These are phyloP conservation scores for Mus spicilegus DNA, from an alignment of 2,113 vertebrate species.

Conservation along the genomic window DNA sequence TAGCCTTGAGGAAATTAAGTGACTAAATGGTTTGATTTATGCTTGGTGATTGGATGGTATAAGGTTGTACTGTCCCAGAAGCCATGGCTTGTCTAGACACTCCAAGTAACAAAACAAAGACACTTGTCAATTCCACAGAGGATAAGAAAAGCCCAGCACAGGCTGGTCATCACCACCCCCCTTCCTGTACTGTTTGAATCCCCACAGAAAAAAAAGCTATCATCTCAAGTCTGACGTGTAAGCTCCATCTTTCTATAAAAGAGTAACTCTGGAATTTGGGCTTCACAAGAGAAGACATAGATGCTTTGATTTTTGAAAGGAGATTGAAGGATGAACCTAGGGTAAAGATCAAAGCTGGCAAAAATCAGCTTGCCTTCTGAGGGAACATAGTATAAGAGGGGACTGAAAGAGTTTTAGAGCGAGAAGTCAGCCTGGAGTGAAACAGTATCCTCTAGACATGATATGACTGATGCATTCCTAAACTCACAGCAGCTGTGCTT, in stretches of 20 bases:
- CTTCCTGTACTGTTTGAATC: neutral
- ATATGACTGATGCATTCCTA: neutral
- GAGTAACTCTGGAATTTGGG: neutral
- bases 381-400: neutral
- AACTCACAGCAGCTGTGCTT: neutral
- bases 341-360: neutral
- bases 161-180: no score
- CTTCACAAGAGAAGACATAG: neutral
- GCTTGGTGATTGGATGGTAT: neutral
- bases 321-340: neutral
- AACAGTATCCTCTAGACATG: neutral
- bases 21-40: neutral
- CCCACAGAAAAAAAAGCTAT: neutral
- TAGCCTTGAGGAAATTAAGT: neutral
- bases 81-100: neutral
- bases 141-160: neutral
- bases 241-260: slow-evolving; percentile 1
- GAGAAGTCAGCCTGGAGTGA: neutral
- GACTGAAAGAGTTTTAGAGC: neutral
- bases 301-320: neutral
- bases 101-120: neutral
- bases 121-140: neutral
- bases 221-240: neutral
- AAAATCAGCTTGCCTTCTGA: neutral
- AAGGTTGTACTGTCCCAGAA: neutral